phyloP scores from a whole-genome alignment of 2,113 vertebrate species.

The Phainopepla nitens region DNA sequence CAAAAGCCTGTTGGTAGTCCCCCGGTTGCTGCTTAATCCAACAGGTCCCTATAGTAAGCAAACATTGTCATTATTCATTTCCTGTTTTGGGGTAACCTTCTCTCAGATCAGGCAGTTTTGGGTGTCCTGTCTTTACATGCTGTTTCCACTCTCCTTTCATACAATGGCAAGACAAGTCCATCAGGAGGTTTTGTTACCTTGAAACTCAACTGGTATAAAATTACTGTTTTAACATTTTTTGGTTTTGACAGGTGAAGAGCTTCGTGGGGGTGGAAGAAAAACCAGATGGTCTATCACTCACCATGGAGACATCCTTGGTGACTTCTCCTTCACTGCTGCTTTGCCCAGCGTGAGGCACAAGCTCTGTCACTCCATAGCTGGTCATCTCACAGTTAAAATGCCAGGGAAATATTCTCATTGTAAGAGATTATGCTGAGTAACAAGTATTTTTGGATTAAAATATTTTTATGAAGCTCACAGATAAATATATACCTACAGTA shows the following conservation, averaged over 20 bases:
- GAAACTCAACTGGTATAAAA: background rate
- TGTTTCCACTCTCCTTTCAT: background rate
- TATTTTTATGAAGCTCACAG: background rate
- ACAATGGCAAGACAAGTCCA: background rate
- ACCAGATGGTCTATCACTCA: conserved; percentile 75
- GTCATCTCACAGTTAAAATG: conserved; percentile 77
- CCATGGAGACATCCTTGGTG: conserved; percentile 82
- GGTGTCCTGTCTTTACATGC: background rate
- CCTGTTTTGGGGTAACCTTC: background rate
- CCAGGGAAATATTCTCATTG: conserved; percentile 25
- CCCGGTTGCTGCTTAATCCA: background rate
- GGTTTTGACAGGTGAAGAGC: background rate
- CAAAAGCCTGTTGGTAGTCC: background rate
- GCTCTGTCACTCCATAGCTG: conserved; percentile 53
- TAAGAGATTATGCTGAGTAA: background rate
- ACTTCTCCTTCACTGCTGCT: conserved; percentile 82
- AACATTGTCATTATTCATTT: background rate
- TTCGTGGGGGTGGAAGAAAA: background rate
- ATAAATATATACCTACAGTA: background rate
- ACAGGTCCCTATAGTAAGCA: rapidly evolving
- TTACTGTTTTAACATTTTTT: background rate
- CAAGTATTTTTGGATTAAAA: background rate
- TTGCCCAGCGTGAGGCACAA: conserved; percentile 81
- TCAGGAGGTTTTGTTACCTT: background rate
- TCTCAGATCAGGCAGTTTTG: background rate